phyloP scores from a whole-genome alignment of 2,797 vertebrate species.

The Capromys pilorides region DNA sequence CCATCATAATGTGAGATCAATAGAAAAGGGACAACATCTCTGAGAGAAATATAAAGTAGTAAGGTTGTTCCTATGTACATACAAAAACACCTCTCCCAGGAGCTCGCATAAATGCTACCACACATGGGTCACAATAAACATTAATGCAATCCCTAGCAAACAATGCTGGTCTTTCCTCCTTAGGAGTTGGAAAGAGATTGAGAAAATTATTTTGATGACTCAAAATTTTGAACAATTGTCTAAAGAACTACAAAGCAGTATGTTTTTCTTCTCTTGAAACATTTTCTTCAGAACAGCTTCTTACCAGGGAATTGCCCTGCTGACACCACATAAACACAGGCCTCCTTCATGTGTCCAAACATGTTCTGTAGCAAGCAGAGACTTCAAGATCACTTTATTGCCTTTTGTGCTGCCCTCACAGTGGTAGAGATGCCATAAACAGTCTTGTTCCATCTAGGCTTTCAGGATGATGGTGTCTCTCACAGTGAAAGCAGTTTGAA shows the following conservation, averaged over 20 bases:
- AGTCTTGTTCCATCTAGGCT: slow-evolving; percentile 12
- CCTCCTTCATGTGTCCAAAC: slow-evolving; percentile 20
- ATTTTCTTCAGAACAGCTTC: slow-evolving; percentile 52
- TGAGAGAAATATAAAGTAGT: slow-evolving; percentile 30
- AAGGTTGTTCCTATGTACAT: neutral
- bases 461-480: slow-evolving; percentile 18
- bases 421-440: neutral
- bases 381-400: neutral
- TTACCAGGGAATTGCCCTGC: neutral
- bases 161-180: neutral
- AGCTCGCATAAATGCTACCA: neutral
- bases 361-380: slow-evolving; percentile 19
- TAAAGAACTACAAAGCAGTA: neutral
- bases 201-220: slow-evolving; percentile 35
- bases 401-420: slow-evolving; percentile 41
- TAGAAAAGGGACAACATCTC: neutral
- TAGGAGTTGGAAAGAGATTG: neutral
- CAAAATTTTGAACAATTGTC: slow-evolving; percentile 43
- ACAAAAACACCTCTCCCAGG: slow-evolving; percentile 10
- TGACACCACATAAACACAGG: neutral
- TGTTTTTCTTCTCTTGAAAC: slow-evolving; percentile 39
- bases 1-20: neutral
- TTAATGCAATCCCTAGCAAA: slow-evolving; percentile 7
- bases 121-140: slow-evolving; percentile 36
- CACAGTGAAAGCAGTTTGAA: neutral